Conservation (phyloP, 2,797 vertebrate genomes). For the Taenioides sp. region DNA sequence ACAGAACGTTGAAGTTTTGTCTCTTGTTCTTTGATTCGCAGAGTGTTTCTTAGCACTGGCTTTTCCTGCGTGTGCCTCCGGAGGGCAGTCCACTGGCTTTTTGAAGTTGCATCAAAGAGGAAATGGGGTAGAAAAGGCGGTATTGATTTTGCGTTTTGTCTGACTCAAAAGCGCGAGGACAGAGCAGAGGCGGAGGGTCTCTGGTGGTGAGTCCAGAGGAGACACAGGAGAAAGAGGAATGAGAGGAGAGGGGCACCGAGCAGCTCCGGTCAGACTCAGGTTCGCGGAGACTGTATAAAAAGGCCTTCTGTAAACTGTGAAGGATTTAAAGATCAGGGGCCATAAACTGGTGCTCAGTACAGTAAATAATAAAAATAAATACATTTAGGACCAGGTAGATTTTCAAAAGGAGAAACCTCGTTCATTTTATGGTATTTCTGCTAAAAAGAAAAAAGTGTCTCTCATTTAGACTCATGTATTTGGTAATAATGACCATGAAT, state of each 20-base stretch:
- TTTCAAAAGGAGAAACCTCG: too few species aligned
- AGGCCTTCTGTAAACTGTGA: not conserved
- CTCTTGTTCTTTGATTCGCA: slow-evolving; percentile 68
- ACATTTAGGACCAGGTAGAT: too few species aligned
- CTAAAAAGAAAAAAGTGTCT: too few species aligned
- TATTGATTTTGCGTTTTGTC: slow-evolving; percentile 88
- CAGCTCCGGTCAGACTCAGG: not conserved
- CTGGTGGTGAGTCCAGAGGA: slow-evolving; percentile 54
- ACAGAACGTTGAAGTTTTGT: slow-evolving; percentile 60
- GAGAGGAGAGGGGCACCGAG: slow-evolving; percentile 30
- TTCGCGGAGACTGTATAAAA: not conserved
- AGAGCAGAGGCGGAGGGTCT: slow-evolving; percentile 67
- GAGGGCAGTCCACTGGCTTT: slow-evolving; percentile 81
- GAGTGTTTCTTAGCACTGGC: slow-evolving; percentile 66
- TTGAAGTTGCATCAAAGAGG: slow-evolving; percentile 86
- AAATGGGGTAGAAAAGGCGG: slow-evolving; percentile 79
- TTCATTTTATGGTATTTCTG: too few species aligned
- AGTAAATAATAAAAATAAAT: too few species aligned
- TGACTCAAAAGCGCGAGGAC: slow-evolving; percentile 78
- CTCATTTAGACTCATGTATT: too few species aligned
- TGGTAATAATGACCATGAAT: too few species aligned
- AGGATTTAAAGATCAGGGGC: too few species aligned
- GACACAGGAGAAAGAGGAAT: slow-evolving; percentile 42
- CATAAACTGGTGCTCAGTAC: too few species aligned
- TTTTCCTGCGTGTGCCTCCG: slow-evolving; percentile 68